Percentiles rank a stretch among this genome's conserved stretches.
phyloP scores from a whole-genome alignment of 2,113 vertebrate genomes.

The Barnardius zonarius region DNA sequence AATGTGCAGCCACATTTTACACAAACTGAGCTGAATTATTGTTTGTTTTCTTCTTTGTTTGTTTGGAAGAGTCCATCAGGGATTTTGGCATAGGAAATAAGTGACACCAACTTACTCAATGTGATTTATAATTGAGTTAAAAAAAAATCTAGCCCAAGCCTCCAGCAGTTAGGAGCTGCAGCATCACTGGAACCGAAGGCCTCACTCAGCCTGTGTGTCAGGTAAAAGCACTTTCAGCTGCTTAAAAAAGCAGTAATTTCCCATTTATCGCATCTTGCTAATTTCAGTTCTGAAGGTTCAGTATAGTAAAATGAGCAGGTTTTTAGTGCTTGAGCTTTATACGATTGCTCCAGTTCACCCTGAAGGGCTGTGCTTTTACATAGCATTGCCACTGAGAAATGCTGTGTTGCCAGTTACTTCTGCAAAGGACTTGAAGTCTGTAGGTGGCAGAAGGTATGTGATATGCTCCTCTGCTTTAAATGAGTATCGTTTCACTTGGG shows the following conservation, averaged over 20 bases:
- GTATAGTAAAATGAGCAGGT: background rate
- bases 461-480: background rate
- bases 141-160: background rate
- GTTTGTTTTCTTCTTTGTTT: background rate
- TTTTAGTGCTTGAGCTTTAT: background rate
- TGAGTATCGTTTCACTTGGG: background rate
- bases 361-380: background rate
- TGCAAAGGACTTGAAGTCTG: background rate
- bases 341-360: fast-evolving
- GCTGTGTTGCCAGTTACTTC: fast-evolving
- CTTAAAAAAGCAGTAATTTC: background rate
- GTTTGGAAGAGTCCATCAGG: background rate
- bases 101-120: background rate
- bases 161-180: background rate
- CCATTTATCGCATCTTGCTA: fast-evolving
- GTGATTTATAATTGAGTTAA: background rate
- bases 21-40: background rate
- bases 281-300: background rate
- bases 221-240: background rate
- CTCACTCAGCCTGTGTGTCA: background rate
- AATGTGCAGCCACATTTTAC: background rate
- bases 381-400: fast-evolving
- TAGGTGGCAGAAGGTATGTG: background rate
- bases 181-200: background rate
- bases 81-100: background rate